Conservation (phyloP, 92 coral and sea anemone species). For the Umimayanthus chanpuru region DNA sequence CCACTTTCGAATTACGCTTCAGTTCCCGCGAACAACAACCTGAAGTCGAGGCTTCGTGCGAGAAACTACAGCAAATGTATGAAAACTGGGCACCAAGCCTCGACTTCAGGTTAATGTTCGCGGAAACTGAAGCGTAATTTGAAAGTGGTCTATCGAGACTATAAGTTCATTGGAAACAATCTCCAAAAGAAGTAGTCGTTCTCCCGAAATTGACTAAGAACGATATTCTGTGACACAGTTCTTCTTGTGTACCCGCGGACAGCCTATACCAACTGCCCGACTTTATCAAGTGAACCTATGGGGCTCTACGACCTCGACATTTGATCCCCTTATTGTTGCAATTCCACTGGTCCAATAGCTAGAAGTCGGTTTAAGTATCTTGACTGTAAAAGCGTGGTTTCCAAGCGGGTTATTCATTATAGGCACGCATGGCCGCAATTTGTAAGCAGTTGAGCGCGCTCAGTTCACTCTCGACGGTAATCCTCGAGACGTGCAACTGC, state of each 20-base stretch:
- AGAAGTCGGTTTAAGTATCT: not conserved
- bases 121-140: no score
- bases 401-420: not conserved
- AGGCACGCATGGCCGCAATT: slow-evolving; percentile 8
- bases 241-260: not conserved
- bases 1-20: no score
- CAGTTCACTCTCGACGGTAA: not conserved
- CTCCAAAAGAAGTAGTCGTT: no score
- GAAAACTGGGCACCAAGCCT: no score
- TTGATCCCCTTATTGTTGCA: not conserved
- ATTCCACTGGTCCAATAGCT: not conserved
- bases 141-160: no score
- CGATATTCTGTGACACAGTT: no score
- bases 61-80: no score
- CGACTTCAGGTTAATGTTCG: no score
- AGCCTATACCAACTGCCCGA: not conserved
- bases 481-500: slow-evolving; percentile 6
- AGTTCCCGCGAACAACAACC: no score
- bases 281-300: not conserved
- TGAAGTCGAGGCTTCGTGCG: no score
- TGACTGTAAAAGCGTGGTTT: not conserved
- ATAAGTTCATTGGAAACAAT: no score
- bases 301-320: not conserved
- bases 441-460: not conserved
- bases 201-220: no score